phyloP scores from a whole-genome alignment of 2,797 vertebrate genomes.

The Arnoldichthys spilopterus region DNA sequence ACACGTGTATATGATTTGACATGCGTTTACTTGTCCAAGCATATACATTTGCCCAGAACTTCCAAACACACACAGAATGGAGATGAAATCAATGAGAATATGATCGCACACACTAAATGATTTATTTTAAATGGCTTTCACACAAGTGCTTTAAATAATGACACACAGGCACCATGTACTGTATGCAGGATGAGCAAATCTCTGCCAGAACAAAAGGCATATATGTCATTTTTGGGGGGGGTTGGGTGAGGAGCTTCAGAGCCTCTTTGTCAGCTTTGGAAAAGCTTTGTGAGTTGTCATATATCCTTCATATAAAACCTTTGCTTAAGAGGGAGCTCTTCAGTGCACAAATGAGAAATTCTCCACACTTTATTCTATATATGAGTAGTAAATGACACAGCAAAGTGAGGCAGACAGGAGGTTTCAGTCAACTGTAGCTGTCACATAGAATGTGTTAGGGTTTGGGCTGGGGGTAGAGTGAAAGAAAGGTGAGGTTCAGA shows the following conservation, averaged over 20 bases:
- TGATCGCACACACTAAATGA: slow-evolving; percentile 1
- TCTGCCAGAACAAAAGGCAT: slow-evolving; percentile 27
- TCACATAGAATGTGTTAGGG: slow-evolving; percentile 6
- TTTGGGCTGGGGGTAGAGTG: not conserved
- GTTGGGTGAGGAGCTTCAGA: not conserved
- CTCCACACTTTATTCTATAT: slow-evolving; percentile 12
- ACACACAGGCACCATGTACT: slow-evolving; percentile 10
- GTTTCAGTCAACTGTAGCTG: slow-evolving; percentile 46
- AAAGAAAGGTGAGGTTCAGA: slow-evolving; percentile 23
- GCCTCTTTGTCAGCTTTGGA: slow-evolving; percentile 38
- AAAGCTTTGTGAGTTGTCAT: slow-evolving; percentile 19
- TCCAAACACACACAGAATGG: not conserved
- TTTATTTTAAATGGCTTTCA: slow-evolving; percentile 9
- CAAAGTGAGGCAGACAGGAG: slow-evolving; percentile 38
- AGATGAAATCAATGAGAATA: slow-evolving; percentile 11
- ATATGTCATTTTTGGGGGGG: slow-evolving; percentile 16
- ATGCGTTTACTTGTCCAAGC: slow-evolving; percentile 1
- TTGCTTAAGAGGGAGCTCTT: not conserved
- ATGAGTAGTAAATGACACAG: slow-evolving; percentile 37
- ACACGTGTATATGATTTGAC: not conserved
- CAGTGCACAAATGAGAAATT: slow-evolving; percentile 38
- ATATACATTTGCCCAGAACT: not conserved
- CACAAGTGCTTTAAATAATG: not conserved
- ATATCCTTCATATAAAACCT: slow-evolving; percentile 48
- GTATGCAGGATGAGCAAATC: slow-evolving; percentile 25